Evolutionary conservation across 2,888 invertebrate species (phyloP), one percentile per base, ranked within the genome.

Genomic region (Rhingia rostrata): DNA sequence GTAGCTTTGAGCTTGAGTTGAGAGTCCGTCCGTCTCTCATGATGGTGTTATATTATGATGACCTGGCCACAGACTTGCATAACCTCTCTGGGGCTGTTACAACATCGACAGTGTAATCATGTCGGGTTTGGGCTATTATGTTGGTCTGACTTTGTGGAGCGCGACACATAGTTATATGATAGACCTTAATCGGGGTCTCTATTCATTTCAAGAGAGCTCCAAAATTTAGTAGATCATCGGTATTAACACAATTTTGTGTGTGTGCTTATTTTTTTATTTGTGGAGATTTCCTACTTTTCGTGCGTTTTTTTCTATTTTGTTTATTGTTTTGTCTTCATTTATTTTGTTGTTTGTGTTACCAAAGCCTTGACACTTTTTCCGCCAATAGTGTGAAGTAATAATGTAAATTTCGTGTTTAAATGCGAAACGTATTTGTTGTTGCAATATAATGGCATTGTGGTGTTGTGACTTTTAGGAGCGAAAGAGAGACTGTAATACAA

Each of bases 361-460:
- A 70, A 63, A 77, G 78, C 78, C 84, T 80, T 84, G 84, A 80
- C 84, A 84, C 84, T 84, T 84, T 79, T 51, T 51, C 51, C 54
- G 69, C 6, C 43, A 67, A 69, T 74, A 37, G 74, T 64, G 79
- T 84, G 84, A 79, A 70, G 80, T 84, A 79, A 84, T 84, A 84
- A 79, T 74, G 69, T 79, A 61, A 79, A 79, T 79, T 84, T 74
- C 33, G 64, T 79, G 56, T 69, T 84, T 60, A 70, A 70, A 80
- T 79, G 73, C 83, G 63, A 83, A 69, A 56, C 73, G 61, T 78
- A 60, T 56, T 72, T 60, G 37, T 60, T 79, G 58, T 66, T 41
- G 70, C 70, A 78, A 78, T 70, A 69, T 32, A 63, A 77, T 73
- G 54, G 49, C 61, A 79, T 74, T 84, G 69, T 69, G 43, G 45